A percentile compares a stretch with the other conserved stretches of the same genome.
Conservation (phyloP, 2,888 invertebrate species). For the Limnephilus marmoratus region DNA sequence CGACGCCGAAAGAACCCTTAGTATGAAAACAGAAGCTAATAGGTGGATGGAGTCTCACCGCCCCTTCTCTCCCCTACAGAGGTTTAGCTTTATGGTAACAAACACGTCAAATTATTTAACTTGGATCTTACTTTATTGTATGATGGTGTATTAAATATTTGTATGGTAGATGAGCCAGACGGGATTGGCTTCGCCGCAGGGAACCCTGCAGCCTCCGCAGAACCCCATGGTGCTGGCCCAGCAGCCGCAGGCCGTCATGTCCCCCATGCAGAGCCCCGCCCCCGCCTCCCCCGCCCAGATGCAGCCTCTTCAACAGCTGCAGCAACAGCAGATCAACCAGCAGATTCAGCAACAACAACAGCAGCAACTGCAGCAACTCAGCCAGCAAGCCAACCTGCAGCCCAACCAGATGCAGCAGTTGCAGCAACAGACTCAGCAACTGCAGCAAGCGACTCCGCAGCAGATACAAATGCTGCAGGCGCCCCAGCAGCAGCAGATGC, state of each 20-base stretch:
- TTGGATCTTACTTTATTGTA: constrained; percentile 40
- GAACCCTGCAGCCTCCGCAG: constrained; percentile 70
- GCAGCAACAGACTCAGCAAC: constrained; percentile 65
- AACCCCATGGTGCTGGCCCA: constrained; percentile 69
- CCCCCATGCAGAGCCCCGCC: constrained; percentile 67
- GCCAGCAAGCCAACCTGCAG: constrained; percentile 65
- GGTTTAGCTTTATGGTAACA: constrained; percentile 50
- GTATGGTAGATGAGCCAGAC: constrained; percentile 64
- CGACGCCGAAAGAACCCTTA: constrained; percentile 18
- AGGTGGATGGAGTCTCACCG: constrained; percentile 41
- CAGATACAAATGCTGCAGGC: constrained; percentile 66
- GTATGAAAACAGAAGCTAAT: constrained; percentile 36
- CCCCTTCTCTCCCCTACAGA: constrained; percentile 44
- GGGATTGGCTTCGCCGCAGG: constrained; percentile 66
- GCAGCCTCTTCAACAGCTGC: constrained; percentile 68
- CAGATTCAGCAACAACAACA: constrained; percentile 66
- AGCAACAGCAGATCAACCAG: constrained; percentile 71
- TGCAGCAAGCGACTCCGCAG: constrained; percentile 71
- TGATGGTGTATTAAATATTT: constrained; percentile 54
- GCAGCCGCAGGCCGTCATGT: constrained; percentile 70
- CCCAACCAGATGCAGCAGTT: constrained; percentile 68
- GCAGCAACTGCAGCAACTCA: constrained; percentile 67
- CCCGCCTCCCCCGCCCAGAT: constrained; percentile 66
- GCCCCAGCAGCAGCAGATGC: constrained; percentile 67
- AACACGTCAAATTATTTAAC: constrained; percentile 9